Evolutionary conservation across 2,113 vertebrate species (phyloP).

Genomic region (Upupa epops): DNA sequence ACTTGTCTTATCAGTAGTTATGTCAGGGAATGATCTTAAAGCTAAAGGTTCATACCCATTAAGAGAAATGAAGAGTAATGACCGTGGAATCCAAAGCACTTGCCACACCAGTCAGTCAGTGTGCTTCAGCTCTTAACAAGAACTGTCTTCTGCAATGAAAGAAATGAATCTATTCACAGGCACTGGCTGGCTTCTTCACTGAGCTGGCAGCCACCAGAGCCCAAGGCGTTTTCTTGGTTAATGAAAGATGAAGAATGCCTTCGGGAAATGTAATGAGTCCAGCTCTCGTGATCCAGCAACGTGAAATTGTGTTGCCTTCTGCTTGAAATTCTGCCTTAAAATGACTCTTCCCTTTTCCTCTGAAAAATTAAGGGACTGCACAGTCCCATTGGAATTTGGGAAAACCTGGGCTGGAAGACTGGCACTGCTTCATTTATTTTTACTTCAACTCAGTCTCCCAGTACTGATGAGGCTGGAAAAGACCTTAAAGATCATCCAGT

Average conservation of each 20-base stretch:
- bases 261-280: not conserved
- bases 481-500: too few species aligned
- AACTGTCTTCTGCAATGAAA: not conserved
- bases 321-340: not conserved
- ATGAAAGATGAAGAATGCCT: slow-evolving; percentile 2
- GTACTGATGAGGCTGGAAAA: too few species aligned
- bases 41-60: not conserved
- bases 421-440: not conserved
- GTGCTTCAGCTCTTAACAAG: not conserved
- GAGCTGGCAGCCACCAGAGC: not conserved
- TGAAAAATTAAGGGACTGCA: not conserved
- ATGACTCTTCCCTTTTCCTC: not conserved
- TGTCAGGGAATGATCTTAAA: too few species aligned
- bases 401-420: not conserved
- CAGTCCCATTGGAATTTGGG: not conserved
- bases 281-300: not conserved
- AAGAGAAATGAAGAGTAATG: not conserved
- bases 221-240: not conserved
- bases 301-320: not conserved
- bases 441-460: too few species aligned
- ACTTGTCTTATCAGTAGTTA: too few species aligned
- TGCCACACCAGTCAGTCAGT: not conserved
- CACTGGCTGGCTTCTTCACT: not conserved
- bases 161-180: not conserved
- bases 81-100: not conserved